Evolutionary conservation across 2,797 vertebrate genomes (phyloP), one percentile per base, ranked within the genome.

Genomic region (Botia kubotai): DNA sequence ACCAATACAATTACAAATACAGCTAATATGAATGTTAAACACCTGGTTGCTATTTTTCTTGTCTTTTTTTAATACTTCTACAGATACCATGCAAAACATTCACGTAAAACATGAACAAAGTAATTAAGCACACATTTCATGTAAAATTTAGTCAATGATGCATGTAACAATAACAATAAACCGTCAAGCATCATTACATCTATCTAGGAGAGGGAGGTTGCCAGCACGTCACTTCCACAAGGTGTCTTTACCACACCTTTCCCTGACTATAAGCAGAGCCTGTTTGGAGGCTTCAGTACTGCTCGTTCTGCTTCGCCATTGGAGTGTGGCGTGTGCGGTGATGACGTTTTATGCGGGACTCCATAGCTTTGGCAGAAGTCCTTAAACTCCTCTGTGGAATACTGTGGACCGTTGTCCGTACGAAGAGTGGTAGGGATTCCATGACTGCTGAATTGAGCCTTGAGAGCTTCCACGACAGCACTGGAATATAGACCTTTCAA

Each of bases 221-320:
- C 60, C 11, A 60, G 74, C 50, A 82, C 50, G 4, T 72, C 67
- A 77, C 73, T 48, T 82, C 80, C 73, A 21, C 17, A 62, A 77
- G 57, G 80, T 1, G 12, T 66, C 57, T 71, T 82, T 72, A 58
- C 48, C 67, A 82, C 10, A 43, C 58, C 55, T 66, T 36, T 21
- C 23, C 66, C 66, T 76, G 1, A 82, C 60, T 67, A 72, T 1
- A 62, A 69, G 5, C 69, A 55, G 16, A 53, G 69, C 23, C 48
- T 71, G 23, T 71, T 2, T 1, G 68, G 23, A 26, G 48, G 68
- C 10, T 33, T 71, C 48, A 53, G 43, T 65, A 72, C 36, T 60
- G 77, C 77, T 4, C 36, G 12, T 23, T 79, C 77, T 14, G 77
- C 77, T 14, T 79, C 67, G 10, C 75, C 43, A 19, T 77, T 77